Conservation (phyloP, 2,797 vertebrate species). For the Microhierax caerulescens region DNA sequence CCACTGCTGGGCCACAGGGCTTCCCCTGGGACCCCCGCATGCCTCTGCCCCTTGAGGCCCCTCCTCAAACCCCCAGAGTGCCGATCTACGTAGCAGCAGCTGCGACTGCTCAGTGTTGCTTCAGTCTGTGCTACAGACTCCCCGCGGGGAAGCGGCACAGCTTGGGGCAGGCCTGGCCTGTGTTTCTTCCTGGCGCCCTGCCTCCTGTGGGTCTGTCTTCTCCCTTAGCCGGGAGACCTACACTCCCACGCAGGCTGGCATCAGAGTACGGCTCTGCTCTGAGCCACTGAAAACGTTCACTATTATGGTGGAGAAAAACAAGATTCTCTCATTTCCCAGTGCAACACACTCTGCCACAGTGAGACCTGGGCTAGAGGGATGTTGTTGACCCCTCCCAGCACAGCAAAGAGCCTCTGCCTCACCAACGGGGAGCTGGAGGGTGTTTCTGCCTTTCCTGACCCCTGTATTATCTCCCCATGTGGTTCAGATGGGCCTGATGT, state of each 20-base stretch:
- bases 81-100: background rate
- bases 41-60: background rate
- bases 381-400: background rate
- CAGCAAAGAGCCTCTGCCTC: background rate
- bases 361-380: background rate
- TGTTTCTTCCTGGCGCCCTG: background rate
- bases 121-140: background rate
- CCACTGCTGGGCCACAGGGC: background rate
- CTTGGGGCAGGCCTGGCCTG: background rate
- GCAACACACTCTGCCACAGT: accelerated
- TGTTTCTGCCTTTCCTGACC: background rate
- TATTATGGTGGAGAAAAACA: background rate
- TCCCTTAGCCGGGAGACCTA: background rate
- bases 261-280: background rate
- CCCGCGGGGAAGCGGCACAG: background rate
- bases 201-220: background rate
- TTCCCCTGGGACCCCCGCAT: accelerated
- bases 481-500: background rate
- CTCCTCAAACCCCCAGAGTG: accelerated
- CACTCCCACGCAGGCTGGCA: accelerated
- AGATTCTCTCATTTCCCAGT: background rate
- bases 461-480: background rate
- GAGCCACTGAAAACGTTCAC: background rate
- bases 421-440: accelerated
- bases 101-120: background rate